Evolutionary conservation across 2,888 invertebrate genomes (phyloP).

Genomic region (Yponomeuta plumbellus): DNA sequence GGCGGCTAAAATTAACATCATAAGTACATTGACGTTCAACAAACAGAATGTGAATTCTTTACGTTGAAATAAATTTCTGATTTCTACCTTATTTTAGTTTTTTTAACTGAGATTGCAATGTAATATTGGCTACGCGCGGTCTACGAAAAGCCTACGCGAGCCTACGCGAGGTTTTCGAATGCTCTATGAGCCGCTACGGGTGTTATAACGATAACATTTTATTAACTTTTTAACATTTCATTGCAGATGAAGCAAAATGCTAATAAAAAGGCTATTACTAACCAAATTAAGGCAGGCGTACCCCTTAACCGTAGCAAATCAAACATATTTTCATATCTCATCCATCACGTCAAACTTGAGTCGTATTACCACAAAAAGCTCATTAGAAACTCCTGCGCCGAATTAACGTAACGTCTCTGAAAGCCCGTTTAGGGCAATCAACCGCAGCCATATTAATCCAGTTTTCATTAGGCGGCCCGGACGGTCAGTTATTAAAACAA

Average conservation of each 20-base stretch:
- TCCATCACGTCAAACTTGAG: constrained; percentile 59
- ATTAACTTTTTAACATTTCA: neutral
- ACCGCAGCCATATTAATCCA: constrained; percentile 33
- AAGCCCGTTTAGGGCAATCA: constrained; percentile 35
- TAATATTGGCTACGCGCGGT: neutral
- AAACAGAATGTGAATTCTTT: too few relatives aligned
- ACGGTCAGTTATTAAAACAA: constrained; percentile 35
- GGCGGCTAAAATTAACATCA: too few relatives aligned
- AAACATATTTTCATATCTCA: constrained; percentile 63
- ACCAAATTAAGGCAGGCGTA: constrained; percentile 43
- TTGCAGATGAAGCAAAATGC: constrained; percentile 13
- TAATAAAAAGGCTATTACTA: constrained; percentile 38
- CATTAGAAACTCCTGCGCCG: constrained; percentile 43
- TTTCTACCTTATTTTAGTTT: too few relatives aligned
- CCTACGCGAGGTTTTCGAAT: neutral
- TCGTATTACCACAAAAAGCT: constrained; percentile 52
- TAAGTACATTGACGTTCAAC: too few relatives aligned
- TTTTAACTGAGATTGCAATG: too few relatives aligned
- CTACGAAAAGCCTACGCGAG: neutral
- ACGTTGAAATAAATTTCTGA: too few relatives aligned
- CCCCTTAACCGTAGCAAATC: constrained; percentile 54
- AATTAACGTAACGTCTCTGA: constrained; percentile 28
- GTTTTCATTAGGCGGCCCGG: constrained; percentile 31
- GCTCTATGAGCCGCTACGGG: neutral
- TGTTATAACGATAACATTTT: too few relatives aligned